These are phyloP conservation scores for Thera britannica DNA, from an alignment of 2,888 invertebrate genomes.

Conservation along the genomic window DNA sequence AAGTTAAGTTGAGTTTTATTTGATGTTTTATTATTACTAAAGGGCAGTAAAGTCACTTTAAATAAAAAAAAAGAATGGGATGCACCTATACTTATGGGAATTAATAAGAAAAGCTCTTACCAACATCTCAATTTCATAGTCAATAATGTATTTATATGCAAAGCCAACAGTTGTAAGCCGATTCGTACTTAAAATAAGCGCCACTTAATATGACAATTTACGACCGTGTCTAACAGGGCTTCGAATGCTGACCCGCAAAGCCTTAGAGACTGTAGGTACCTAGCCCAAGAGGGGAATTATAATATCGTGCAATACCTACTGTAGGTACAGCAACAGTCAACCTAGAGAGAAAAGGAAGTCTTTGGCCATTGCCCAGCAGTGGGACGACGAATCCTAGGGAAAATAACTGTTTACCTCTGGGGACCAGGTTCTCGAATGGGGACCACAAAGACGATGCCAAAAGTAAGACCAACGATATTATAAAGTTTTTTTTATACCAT, in stretches of 20 bases:
- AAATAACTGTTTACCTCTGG: too few species aligned
- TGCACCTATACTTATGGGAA: conserved; percentile 48
- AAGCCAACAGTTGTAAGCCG: conserved; percentile 63
- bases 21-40: too few species aligned
- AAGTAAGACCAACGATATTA: too few species aligned
- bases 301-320: not conserved
- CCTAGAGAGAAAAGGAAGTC: too few species aligned
- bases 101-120: conserved; percentile 42
- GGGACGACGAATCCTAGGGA: too few species aligned
- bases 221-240: conserved; percentile 58
- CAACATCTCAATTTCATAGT: conserved; percentile 58
- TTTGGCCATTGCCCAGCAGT: too few species aligned
- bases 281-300: conserved; percentile 20
- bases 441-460: too few species aligned
- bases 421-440: too few species aligned
- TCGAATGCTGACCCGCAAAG: conserved; percentile 44
- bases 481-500: too few species aligned
- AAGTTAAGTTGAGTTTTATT: too few species aligned
- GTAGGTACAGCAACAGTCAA: too few species aligned
- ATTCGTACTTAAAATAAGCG: conserved; percentile 65
- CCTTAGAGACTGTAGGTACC: conserved; percentile 29
- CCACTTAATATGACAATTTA: conserved; percentile 72
- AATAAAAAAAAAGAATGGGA: conserved; percentile 16
- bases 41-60: too few species aligned
- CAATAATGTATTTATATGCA: conserved; percentile 58